Evolutionary conservation across 1,140 invertebrate species (phyloP).

Genomic region (Eumeta japonica): DNA sequence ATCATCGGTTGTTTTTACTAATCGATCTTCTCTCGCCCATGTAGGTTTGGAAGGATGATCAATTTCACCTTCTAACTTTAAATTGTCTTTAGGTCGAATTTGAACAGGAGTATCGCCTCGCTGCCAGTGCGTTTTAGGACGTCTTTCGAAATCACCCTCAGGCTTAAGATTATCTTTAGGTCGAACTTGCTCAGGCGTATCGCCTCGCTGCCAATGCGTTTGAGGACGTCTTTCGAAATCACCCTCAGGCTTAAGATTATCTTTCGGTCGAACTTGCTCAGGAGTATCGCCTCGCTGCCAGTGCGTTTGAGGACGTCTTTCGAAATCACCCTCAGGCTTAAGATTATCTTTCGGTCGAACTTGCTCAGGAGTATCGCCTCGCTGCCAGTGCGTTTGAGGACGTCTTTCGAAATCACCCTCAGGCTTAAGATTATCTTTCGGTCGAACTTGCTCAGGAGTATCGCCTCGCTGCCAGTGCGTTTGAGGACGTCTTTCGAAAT

Average conservation of each 20-base stretch:
- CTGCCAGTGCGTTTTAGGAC: constrained; percentile 35
- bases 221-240: constrained; percentile 49
- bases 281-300: constrained; percentile 46
- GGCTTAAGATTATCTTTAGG: constrained; percentile 62
- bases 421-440: constrained; percentile 56
- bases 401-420: constrained; percentile 56
- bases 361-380: constrained; percentile 36
- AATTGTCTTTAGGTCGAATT: constrained; percentile 55
- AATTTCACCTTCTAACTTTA: constrained; percentile 55
- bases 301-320: constrained; percentile 39
- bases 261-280: constrained; percentile 44
- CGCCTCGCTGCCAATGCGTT: constrained; percentile 36
- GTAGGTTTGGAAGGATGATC: constrained; percentile 33
- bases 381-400: constrained; percentile 37
- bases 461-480: constrained; percentile 47
- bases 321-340: constrained; percentile 58
- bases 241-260: constrained; percentile 58
- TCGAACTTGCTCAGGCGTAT: constrained; percentile 48
- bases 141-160: constrained; percentile 59
- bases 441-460: constrained; percentile 48
- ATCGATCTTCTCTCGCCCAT: constrained; percentile 34
- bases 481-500: constrained; percentile 58
- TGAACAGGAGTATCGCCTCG: constrained; percentile 41
- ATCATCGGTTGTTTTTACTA: too few species aligned
- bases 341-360: constrained; percentile 60